Conservation (phyloP, 2,797 vertebrate genomes). For the Hemibagrus guttatus region DNA sequence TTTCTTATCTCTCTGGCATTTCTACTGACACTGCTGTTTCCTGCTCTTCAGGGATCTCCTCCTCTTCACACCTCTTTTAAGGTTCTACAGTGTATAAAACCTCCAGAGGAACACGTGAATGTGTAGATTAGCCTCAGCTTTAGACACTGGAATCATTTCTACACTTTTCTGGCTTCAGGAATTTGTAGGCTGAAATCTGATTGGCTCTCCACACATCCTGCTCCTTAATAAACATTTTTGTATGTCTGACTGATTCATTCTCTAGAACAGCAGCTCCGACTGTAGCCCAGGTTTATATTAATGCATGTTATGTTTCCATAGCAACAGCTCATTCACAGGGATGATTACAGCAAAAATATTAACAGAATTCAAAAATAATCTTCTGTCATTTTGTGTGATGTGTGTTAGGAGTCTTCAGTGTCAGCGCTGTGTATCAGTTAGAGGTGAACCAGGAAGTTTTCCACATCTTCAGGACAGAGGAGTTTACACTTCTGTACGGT, state of each 20-base stretch:
- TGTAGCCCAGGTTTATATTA: no score
- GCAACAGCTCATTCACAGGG: no score
- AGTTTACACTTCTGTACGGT: no score
- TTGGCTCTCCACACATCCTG: background rate
- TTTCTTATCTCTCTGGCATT: background rate
- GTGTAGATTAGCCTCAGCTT: background rate
- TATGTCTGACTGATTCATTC: background rate
- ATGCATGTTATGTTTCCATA: no score
- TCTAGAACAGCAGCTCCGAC: background rate
- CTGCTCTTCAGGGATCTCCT: background rate
- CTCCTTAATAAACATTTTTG: background rate
- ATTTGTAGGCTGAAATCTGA: background rate
- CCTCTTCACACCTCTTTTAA: background rate
- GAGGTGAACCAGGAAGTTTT: no score
- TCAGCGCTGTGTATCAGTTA: no score
- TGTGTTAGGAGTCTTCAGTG: no score
- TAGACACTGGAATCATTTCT: background rate
- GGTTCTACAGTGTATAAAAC: no score
- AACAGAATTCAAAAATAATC: no score
- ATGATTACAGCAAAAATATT: no score
- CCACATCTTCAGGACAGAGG: no score
- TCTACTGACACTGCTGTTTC: background rate
- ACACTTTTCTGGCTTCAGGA: background rate
- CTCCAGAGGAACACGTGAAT: background rate
- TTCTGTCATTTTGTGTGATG: no score